Evolutionary conservation across 2,888 invertebrate genomes (phyloP).

Genomic region (Lochmaea crataegi): DNA sequence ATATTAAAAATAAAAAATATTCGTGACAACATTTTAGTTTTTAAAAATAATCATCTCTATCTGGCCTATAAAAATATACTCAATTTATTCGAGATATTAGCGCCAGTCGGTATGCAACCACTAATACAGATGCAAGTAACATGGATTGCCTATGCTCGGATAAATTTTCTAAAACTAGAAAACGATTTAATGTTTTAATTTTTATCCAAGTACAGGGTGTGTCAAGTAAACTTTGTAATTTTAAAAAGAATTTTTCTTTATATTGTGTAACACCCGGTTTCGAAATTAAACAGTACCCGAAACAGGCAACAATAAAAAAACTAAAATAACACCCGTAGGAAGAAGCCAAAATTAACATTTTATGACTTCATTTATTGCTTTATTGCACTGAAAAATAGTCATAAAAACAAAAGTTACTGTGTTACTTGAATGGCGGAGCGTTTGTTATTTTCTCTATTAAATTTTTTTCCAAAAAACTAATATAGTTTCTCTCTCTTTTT

Average conservation of each 20-base stretch:
- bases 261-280: neutral
- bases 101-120: conserved; percentile 14
- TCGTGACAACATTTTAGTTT: no score
- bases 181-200: no score
- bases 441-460: no score
- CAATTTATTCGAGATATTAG: neutral
- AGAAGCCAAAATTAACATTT: conserved; percentile 11
- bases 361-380: neutral
- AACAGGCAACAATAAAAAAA: neutral
- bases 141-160: conserved; percentile 3
- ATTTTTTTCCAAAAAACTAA: no score
- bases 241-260: no score
- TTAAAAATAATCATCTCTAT: neutral
- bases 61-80: neutral
- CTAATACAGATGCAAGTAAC: neutral
- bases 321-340: neutral
- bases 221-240: neutral
- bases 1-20: neutral
- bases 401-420: conserved; percentile 20
- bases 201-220: neutral
- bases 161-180: neutral
- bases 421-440: no score
- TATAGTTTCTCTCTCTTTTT: no score
- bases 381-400: neutral
- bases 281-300: conserved; percentile 1